Base-by-base conservation (phyloP, 2,797 vertebrate species). In the Scyliorhinus canicula region DNA sequence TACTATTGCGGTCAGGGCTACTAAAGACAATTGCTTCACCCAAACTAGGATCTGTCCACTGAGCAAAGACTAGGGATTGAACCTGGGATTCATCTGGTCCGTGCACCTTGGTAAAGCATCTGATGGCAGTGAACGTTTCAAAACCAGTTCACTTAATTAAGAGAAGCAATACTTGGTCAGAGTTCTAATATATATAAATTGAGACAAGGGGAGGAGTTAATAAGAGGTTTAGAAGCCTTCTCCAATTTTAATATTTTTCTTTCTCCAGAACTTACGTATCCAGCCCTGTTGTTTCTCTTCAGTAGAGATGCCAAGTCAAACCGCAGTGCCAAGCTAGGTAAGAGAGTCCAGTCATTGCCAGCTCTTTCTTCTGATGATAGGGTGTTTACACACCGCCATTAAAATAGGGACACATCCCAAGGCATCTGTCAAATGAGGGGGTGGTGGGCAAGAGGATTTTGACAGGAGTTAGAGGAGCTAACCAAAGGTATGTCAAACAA, bases 221-320 rank as follows among this genome's bases (percentile, higher is more conserved):
- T 2, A 91, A 26, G 88, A 21, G 5, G 24, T 2, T 11, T 14
- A 40, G n/a, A 63, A 2, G 1, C 21, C 35, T 40, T 60, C n/a
- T 91, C 57, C 57, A 24, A 21, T 63, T 91, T 63, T 35, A 91
- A 44, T 44, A 44, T 26, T 26, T 63, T 91, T 3, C 57, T 40
- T 91, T 31, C n/a, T 91, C 3, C 21, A 91, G 88, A 91, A 11
- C n/a, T 91, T 60, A 65, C 60, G 0, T 91, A 91, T 44, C 88
- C 88, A 28, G 88, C 60, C n/a, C 88, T 65, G 21, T 91, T 60
- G 88, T 91, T 91, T 63, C 88, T 91, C 44, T 65, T 91, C 88
- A 91, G 9, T 40, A 91, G 88, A 65, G 88, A 91, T 28, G 88
- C 88, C 57, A 91, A 91, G 60, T 91, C 88, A 2, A 91, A 91